Base-by-base conservation (phyloP, 2,888 invertebrate genomes). In the Hanleya hanleyi region DNA sequence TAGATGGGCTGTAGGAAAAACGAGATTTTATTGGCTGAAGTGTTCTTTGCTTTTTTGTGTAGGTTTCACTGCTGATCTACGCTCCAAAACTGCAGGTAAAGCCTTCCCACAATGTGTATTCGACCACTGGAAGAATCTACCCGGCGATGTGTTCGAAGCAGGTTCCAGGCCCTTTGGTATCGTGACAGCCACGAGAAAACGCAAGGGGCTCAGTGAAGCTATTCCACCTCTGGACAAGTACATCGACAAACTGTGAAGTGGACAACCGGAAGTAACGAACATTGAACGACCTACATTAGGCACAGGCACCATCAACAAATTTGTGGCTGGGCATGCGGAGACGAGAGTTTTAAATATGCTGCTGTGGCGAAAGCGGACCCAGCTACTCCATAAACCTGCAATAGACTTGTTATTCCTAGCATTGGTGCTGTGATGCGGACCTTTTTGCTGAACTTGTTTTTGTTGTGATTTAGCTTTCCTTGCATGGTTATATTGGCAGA, bases 81-180 rank as follows among this genome's bases (percentile, higher is more conserved):
- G 99, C 88, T 93, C 93, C 86, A 96, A 97, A 92, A 99, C 99
- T 76, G 98, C 98, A 82, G 99, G 99, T 51, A 98, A 99, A 92
- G 99, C 99, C 85, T 99, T 99, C 96, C 99, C 99, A 89, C 99
- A 99, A 93, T 99, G 98, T 92, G 99, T 99, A 90, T 99, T 99
- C 92, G 99, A 99, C 92, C 99, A 99, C 92, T 99, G 99, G 99
- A 97, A 99, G 92, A 92, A 98, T 77, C 93, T 99, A 90, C 97
- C 97, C 77, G 99, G 99, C 83, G 97, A 99, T 92, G 98, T 98
- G 81, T 92, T 94, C 90, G 98, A 99, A 62, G 82, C 87, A 9
- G 79, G 83, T 68, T 86, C 89, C 77, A 92, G 91, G 81, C 91
- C 92, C 47, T 86, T 83, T 69, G 83, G 81, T 57, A 86, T 92